Percentiles rank a stretch among this genome's conserved stretches.
These are phyloP conservation scores for Chlorops oryzae DNA, from an alignment of 1,140 invertebrate species.

Conservation along the genomic window DNA sequence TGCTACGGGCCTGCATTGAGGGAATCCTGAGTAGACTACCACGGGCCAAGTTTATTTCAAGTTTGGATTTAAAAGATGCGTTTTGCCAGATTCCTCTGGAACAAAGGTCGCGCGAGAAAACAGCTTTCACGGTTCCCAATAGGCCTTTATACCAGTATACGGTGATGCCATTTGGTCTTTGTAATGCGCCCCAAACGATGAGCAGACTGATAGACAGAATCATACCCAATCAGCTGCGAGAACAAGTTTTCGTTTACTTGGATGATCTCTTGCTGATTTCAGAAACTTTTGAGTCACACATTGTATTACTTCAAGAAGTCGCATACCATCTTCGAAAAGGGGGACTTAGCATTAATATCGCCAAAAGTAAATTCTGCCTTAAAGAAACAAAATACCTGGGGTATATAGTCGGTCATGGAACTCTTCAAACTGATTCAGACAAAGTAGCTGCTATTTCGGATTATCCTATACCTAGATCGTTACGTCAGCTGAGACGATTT, in stretches of 20 bases:
- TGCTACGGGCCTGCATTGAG: too few relatives aligned
- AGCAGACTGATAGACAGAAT: constrained; percentile 16
- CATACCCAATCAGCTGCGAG: constrained; percentile 15
- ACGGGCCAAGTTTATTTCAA: too few relatives aligned
- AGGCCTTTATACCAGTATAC: constrained; percentile 42
- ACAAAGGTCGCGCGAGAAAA: constrained; percentile 34
- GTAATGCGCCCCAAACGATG: constrained; percentile 26
- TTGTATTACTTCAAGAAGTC: constrained; percentile 35
- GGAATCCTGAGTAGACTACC: too few relatives aligned
- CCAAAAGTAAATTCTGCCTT: too few relatives aligned
- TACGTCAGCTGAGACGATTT: too few relatives aligned
- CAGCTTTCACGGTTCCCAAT: constrained; percentile 47
- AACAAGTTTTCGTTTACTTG: too few relatives aligned
- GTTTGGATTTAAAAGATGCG: constrained; percentile 23
- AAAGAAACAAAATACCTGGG: background rate
- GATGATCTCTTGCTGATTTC: constrained; percentile 50
- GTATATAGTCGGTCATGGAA: background rate
- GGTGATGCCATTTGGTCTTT: constrained; percentile 47
- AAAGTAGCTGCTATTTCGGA: background rate
- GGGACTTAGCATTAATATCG: constrained; percentile 48
- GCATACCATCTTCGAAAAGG: constrained; percentile 35
- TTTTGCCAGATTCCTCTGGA: constrained; percentile 32
- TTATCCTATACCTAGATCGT: background rate
- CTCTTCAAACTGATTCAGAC: background rate
- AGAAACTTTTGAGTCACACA: constrained; percentile 42